Evolutionary conservation across 2,113 vertebrate species (phyloP).

Genomic region (Syrrhaptes paradoxus): DNA sequence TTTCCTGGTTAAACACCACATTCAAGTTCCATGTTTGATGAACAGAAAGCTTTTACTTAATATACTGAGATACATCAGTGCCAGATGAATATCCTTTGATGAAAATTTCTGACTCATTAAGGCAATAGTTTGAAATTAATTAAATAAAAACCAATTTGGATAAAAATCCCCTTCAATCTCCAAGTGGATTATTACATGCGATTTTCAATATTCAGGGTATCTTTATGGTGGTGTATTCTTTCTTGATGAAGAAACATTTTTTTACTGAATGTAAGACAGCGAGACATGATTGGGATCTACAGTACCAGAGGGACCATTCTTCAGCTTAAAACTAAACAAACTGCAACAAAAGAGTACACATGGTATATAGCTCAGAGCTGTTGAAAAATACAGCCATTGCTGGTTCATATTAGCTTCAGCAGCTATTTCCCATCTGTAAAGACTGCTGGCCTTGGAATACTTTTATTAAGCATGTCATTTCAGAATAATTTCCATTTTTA

Average conservation of each 20-base stretch:
- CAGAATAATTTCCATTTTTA: not conserved
- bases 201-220: not conserved
- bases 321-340: not conserved
- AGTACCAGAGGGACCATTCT: not conserved
- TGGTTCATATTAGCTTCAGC: constrained; percentile 19
- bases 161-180: not conserved
- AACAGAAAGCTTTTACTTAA: not conserved
- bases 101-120: constrained; percentile 19
- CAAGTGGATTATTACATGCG: not conserved
- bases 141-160: not conserved
- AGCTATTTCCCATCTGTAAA: not conserved
- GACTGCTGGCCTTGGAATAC: not conserved
- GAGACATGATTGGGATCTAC: not conserved
- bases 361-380: not conserved
- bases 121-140: constrained; percentile 11
- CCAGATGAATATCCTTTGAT: constrained; percentile 1
- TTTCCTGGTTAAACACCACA: not conserved
- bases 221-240: not conserved
- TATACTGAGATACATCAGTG: not conserved
- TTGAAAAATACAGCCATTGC: not conserved
- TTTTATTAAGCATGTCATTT: not conserved
- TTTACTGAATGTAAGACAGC: not conserved
- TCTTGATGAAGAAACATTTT: not conserved
- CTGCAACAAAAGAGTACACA: not conserved
- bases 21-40: not conserved